Evolutionary conservation across 2,797 vertebrate genomes (phyloP).

Genomic region (Sebastiscus tertius): DNA sequence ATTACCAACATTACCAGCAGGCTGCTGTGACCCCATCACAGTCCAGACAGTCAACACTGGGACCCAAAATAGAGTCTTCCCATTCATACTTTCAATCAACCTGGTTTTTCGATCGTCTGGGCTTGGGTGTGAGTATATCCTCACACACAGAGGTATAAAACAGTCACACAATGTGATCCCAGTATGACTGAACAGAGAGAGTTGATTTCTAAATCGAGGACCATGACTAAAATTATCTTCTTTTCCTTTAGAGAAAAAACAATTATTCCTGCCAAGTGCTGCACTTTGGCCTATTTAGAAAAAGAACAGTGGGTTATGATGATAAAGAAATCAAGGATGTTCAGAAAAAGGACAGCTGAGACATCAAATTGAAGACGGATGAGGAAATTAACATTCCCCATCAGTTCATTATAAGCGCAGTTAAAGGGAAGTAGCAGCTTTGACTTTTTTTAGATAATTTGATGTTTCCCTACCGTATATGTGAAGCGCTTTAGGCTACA

Average conservation of each 20-base stretch:
- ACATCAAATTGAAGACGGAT: not conserved
- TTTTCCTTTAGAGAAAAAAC: not conserved
- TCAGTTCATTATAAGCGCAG: not conserved
- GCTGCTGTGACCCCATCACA: slow-evolving; percentile 16
- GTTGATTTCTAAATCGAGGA: slow-evolving; percentile 50
- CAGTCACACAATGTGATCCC: slow-evolving; percentile 3
- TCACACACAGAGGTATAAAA: not conserved
- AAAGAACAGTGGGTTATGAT: slow-evolving; percentile 1
- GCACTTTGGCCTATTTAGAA: slow-evolving; percentile 1
- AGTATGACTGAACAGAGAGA: slow-evolving; percentile 6
- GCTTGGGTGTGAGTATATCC: not conserved
- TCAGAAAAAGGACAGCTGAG: not conserved
- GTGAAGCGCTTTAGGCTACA: slow-evolving; percentile 22
- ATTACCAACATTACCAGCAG: slow-evolving; percentile 26
- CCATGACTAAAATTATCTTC: slow-evolving; percentile 11
- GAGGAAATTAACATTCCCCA: not conserved
- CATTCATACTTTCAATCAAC: slow-evolving; percentile 15
- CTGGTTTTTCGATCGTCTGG: not conserved
- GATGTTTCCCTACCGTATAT: not conserved
- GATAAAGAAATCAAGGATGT: not conserved
- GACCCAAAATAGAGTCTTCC: not conserved
- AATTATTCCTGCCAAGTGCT: slow-evolving; percentile 3
- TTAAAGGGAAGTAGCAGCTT: not conserved
- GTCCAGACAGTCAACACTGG: not conserved
- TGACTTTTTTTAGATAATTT: not conserved